These are phyloP conservation scores for Catostomus latipinnis DNA, from an alignment of 2,797 vertebrate genomes.

Conservation along the genomic window DNA sequence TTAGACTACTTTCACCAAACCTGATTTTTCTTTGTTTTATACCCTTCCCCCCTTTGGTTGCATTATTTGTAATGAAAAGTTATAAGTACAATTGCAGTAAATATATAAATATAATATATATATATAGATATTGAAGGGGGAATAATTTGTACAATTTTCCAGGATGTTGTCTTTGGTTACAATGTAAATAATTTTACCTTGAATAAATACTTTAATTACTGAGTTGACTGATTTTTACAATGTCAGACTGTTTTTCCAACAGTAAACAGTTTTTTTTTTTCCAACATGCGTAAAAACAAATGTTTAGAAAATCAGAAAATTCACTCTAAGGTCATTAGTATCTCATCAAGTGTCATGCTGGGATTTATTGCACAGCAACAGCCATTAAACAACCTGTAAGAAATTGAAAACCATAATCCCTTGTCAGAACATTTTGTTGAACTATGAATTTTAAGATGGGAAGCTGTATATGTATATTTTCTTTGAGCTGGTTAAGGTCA, in stretches of 20 bases:
- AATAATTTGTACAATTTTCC: constrained; percentile 97
- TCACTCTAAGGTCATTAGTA: not conserved
- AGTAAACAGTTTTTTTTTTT: not conserved
- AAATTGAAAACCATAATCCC: not conserved
- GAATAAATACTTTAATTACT: constrained; percentile 97
- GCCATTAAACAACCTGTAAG: not conserved
- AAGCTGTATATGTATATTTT: not conserved
- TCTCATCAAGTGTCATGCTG: not conserved
- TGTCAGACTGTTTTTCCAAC: not conserved
- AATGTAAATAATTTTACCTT: constrained; percentile 99
- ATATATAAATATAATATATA: constrained; percentile 60
- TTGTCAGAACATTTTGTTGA: not conserved
- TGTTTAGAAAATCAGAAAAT: not conserved
- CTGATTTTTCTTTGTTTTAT: constrained; percentile 88
- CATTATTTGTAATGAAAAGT: constrained; percentile 86
- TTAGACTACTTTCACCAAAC: constrained; percentile 92
- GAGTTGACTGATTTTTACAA: not conserved
- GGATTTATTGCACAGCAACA: not conserved
- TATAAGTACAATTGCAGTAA: constrained; percentile 83
- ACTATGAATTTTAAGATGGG: too few relatives aligned
- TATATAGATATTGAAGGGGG: not conserved
- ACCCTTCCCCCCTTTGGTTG: constrained; percentile 96
- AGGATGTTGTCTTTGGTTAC: constrained; percentile 98
- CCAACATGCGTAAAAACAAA: not conserved
- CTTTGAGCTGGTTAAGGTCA: constrained; percentile 1